Evolutionary conservation across 2,797 vertebrate genomes (phyloP).

Genomic region (Graptemys geographica): DNA sequence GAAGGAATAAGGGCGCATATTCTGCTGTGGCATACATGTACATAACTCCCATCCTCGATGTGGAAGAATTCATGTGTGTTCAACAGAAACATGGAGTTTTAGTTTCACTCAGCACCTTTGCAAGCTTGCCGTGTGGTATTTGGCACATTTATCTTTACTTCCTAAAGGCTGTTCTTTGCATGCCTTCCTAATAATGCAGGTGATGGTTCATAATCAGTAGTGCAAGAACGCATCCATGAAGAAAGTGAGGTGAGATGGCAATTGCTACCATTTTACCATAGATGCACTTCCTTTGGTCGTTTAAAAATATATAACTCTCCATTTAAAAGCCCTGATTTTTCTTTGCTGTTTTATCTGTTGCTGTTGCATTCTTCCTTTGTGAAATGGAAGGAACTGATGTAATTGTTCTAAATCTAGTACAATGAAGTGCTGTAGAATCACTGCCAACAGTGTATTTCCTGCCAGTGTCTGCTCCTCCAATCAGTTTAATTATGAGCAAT

Average conservation of each 20-base stretch:
- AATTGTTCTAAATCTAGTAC: slow-evolving; percentile 80
- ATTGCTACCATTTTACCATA: slow-evolving; percentile 1
- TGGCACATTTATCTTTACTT: slow-evolving; percentile 22
- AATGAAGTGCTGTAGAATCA: slow-evolving; percentile 69
- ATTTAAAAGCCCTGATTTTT: slow-evolving; percentile 66
- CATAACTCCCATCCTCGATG: neutral
- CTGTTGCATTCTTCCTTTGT: slow-evolving; percentile 33
- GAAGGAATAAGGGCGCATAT: neutral
- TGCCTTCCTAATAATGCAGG: slow-evolving; percentile 11
- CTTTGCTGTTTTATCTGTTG: neutral
- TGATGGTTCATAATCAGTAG: neutral
- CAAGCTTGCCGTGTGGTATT: neutral
- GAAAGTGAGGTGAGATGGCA: slow-evolving; percentile 24
- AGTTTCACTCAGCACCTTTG: slow-evolving; percentile 3
- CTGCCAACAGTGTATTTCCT: slow-evolving; percentile 80
- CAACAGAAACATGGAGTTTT: slow-evolving; percentile 8
- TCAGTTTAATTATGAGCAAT: slow-evolving; percentile 85
- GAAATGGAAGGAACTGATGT: slow-evolving; percentile 82
- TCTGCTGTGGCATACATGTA: neutral
- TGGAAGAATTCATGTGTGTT: slow-evolving; percentile 18
- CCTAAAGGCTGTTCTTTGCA: slow-evolving; percentile 29
- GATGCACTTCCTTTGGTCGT: slow-evolving; percentile 15
- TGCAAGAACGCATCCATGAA: neutral
- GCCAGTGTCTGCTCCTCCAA: slow-evolving; percentile 82
- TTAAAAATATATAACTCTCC: slow-evolving; percentile 31